Evolutionary conservation across 2,113 vertebrate species (phyloP), one percentile per base, ranked within the genome.

Genomic region (Anarrhichthys ocellatus): DNA sequence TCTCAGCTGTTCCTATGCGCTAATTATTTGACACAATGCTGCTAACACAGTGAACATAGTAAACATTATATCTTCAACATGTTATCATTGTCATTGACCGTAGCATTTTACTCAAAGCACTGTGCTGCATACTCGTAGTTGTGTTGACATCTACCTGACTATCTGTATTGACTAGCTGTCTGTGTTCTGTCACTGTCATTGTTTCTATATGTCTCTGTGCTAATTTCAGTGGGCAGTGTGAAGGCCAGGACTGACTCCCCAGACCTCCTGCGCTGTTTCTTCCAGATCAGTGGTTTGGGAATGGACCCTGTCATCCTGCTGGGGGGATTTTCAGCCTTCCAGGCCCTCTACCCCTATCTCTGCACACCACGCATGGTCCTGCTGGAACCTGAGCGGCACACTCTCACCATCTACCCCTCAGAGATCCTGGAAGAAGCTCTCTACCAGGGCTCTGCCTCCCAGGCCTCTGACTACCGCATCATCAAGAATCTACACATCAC

Each of bases 281-380:
- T 92, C 68, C 93, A 94, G 88, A 89, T 95, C 69, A 95, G 92
- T 52, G 80, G 38, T 61, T 87, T 94, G n/a, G 93, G 93, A 64
- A 94, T 94, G 92, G 93, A 94, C 79, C 94, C 93, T 4, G 89
- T 95, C 44, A 92, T 94, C 81, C 72, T 95, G 42, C 89, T 88
- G 46, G 94, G 91, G 1, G 92, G 93, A 3, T 93, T 89, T 34
- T 83, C 90, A 2, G 82, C 92, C 36, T 94, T 94, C 78, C 34
- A 79, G 42, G 42, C 85, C 42, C 90, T 94, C 65, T 94, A 93
- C 52, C 92, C 92, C 69, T 95, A 95, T 80, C 87, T 95, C 70
- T 95, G 91, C 77, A 93, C 89, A 3, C 59, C 78, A 40, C 76
- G 44, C 10, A 94, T 92, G 92, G 87, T 94, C 63, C 87, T 92